Evolutionary conservation across 2,888 invertebrate species (phyloP), one percentile per base, ranked within the genome.

Genomic region (Gryllus longicercus): DNA sequence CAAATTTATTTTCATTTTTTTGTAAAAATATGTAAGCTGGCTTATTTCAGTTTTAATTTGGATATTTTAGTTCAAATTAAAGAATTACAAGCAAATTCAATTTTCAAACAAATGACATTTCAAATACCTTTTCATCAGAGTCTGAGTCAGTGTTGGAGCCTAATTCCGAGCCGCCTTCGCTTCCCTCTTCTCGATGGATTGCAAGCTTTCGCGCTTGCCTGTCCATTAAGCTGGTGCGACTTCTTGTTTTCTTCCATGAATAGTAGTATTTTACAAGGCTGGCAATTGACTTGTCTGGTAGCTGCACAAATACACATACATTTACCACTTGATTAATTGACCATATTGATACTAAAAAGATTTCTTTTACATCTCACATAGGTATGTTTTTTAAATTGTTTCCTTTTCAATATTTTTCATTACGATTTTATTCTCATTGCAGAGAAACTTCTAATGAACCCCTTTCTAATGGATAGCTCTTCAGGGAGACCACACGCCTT

Each of bases 211-310:
- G 89, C 2, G 93, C 93, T 86, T 94, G 93, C 83, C 93, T 89
- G 88, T 98, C 98, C 96, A 98, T 98, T 74, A 97, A 90, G 85
- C 97, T 97, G 80, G 95, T 96, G 81, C 96, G 92, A 85, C 95
- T 94, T 84, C 97, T 90, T 38, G 96, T 96, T 87, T 98, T 98
- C 88, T 99, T 99, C 98, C 98, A 98, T 85, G 96, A 96, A 87
- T 99, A 99, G 88, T 98, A 99, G 87, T 98, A 98, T 88, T 97
- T 97, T 2, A 99, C 98, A 85, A 99, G 89, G 84, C 95, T 95
- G 77, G 97, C 96, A 86, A 98, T 97, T 78, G 96, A 95, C 89
- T 99, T 99, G 87, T 98, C 98, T 51, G 98, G 98, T 85, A 98
- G 89, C 97, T 98, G 87, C 49, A 88, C 85, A 83, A 5, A 18